A percentile compares a stretch with the other conserved stretches of the same genome.
Conservation (phyloP, 2,113 vertebrate species). For the Lasiurus borealis region DNA sequence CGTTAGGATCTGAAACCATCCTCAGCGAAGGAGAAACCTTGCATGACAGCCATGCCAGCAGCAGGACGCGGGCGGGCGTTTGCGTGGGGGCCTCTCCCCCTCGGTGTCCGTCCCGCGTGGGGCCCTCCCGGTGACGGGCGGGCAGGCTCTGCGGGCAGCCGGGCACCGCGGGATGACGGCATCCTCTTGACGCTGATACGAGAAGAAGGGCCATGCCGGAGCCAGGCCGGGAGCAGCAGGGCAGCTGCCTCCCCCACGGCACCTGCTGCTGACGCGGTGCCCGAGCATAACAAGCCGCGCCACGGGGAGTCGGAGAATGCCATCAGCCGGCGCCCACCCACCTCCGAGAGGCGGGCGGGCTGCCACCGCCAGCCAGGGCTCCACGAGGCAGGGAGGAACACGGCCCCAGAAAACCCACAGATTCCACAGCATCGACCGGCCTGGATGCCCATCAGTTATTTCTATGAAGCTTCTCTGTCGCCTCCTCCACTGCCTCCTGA, state of each 20-base stretch:
- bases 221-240: slow-evolving; percentile 57
- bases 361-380: slow-evolving; percentile 20
- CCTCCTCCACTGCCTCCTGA: slow-evolving; percentile 55
- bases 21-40: slow-evolving; percentile 59
- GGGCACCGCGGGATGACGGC: background rate
- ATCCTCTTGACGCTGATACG: slow-evolving; percentile 69
- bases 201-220: slow-evolving; percentile 63
- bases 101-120: background rate
- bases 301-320: slow-evolving; percentile 27
- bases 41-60: background rate
- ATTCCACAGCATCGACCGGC: slow-evolving; percentile 58
- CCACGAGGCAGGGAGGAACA: slow-evolving; percentile 17
- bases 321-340: background rate
- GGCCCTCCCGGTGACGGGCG: slow-evolving; percentile 38
- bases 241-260: background rate
- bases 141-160: background rate
- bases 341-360: slow-evolving; percentile 21
- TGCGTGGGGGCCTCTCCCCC: background rate
- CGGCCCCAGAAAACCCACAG: slow-evolving; percentile 56
- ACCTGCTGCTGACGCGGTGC: background rate
- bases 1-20: slow-evolving; percentile 50
- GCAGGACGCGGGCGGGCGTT: background rate
- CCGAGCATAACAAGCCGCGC: slow-evolving; percentile 69
- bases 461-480: slow-evolving; percentile 47
- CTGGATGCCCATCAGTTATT: slow-evolving; percentile 56